Evolutionary conservation across 2,113 vertebrate genomes (phyloP).

Genomic region (Scalopus aquaticus): DNA sequence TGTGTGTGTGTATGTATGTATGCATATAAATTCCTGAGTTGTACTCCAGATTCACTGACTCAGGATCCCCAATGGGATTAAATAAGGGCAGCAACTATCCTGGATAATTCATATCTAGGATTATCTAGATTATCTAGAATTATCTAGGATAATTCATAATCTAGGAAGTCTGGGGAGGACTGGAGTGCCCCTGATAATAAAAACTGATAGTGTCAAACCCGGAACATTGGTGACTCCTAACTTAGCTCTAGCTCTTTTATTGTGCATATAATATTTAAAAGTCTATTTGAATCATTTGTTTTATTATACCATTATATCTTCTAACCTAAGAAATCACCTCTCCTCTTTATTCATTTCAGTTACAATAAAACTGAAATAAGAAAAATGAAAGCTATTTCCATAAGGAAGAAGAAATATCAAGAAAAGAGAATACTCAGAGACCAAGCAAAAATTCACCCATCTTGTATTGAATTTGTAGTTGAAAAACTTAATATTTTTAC

Average conservation of each 20-base stretch:
- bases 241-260: not conserved
- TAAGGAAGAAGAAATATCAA: not conserved
- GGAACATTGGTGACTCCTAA: not conserved
- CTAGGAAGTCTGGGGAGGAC: not conserved
- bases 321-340: not conserved
- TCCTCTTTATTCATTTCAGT: not conserved
- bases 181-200: not conserved
- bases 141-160: not conserved
- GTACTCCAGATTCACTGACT: not conserved
- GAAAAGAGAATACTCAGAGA: not conserved
- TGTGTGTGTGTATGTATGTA: too few relatives aligned
- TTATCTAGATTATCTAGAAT: too few relatives aligned
- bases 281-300: not conserved
- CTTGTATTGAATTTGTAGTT: not conserved
- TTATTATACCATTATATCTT: not conserved
- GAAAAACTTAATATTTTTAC: not conserved
- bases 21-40: not conserved
- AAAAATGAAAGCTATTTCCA: conserved; percentile 2
- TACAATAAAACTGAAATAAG: conserved; percentile 10
- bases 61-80: not conserved
- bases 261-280: not conserved
- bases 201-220: not conserved
- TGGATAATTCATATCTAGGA: not conserved
- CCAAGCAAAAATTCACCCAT: conserved; percentile 16
- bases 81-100: not conserved